Evolutionary conservation across 2,113 vertebrate species (phyloP).

Genomic region (Gracilinanus agilis): DNA sequence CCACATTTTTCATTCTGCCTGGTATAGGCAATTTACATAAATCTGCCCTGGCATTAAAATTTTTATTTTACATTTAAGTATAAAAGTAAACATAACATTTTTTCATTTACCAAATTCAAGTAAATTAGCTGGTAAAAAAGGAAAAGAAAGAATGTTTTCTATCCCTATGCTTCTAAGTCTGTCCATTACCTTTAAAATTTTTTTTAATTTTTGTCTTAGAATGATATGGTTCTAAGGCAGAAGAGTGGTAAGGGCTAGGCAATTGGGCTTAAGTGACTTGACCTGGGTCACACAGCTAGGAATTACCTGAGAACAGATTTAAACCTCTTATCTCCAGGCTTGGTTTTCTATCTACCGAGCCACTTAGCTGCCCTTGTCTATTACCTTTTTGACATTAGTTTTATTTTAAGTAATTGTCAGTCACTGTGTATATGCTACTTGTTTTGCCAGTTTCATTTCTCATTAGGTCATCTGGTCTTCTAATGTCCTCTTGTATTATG

Average conservation of each 20-base stretch:
- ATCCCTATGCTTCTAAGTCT: neutral
- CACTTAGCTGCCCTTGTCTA: too few relatives aligned
- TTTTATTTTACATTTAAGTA: neutral
- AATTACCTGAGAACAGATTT: too few relatives aligned
- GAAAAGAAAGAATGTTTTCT: neutral
- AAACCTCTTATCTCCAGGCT: too few relatives aligned
- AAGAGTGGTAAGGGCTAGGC: too few relatives aligned
- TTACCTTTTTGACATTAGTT: neutral
- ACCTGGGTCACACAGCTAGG: too few relatives aligned
- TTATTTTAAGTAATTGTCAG: neutral
- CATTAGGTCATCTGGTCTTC: neutral
- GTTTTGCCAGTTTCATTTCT: neutral
- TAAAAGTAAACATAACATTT: neutral
- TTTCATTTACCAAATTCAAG: neutral
- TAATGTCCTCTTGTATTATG: neutral
- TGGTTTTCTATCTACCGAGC: too few relatives aligned
- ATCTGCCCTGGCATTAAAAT: neutral
- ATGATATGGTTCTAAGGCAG: too few relatives aligned
- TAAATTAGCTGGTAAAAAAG: neutral
- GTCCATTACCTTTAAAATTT: neutral
- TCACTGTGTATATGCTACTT: neutral
- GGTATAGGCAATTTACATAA: neutral
- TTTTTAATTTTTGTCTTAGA: too few relatives aligned
- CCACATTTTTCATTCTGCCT: neutral
- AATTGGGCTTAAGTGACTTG: too few relatives aligned